Percentiles rank a stretch among this genome's conserved stretches.
Conservation (phyloP, 2,113 vertebrate genomes). For the Cyphomyrus plagiostoma region DNA sequence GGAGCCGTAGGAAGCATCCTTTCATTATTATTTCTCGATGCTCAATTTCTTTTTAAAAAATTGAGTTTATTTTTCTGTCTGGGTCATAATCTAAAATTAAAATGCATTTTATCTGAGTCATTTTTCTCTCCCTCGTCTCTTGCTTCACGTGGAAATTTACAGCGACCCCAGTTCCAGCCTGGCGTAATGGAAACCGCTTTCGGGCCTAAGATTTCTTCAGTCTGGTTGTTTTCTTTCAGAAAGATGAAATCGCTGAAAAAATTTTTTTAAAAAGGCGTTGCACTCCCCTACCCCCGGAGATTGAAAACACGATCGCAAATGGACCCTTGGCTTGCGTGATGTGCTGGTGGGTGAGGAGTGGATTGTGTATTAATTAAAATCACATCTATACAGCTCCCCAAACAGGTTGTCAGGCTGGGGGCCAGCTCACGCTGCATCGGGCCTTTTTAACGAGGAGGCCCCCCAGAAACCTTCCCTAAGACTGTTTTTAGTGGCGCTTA, state of each 20-base stretch:
- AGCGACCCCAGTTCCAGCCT: background rate
- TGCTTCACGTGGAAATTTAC: slow-evolving; percentile 24
- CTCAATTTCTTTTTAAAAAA: slow-evolving; percentile 6
- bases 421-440: slow-evolving; percentile 51
- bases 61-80: slow-evolving; percentile 21
- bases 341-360: slow-evolving; percentile 41
- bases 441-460: slow-evolving; percentile 54
- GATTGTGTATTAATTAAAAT: slow-evolving; percentile 58
- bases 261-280: slow-evolving; percentile 28
- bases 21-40: slow-evolving; percentile 16
- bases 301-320: slow-evolving; percentile 31
- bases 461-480: slow-evolving; percentile 55
- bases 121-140: slow-evolving; percentile 15
- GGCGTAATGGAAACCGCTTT: slow-evolving; percentile 31
- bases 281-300: slow-evolving; percentile 11
- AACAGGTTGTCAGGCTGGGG: slow-evolving; percentile 60
- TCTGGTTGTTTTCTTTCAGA: slow-evolving; percentile 34
- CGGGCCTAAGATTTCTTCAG: slow-evolving; percentile 3
- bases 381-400: slow-evolving; percentile 51
- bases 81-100: slow-evolving; percentile 29
- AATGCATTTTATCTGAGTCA: slow-evolving; percentile 6
- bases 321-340: slow-evolving; percentile 33
- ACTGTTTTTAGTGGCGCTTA: slow-evolving; percentile 63
- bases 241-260: slow-evolving; percentile 13
- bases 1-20: background rate